Conservation (phyloP, 1,140 invertebrate genomes). For the Drosophila sproati region DNA sequence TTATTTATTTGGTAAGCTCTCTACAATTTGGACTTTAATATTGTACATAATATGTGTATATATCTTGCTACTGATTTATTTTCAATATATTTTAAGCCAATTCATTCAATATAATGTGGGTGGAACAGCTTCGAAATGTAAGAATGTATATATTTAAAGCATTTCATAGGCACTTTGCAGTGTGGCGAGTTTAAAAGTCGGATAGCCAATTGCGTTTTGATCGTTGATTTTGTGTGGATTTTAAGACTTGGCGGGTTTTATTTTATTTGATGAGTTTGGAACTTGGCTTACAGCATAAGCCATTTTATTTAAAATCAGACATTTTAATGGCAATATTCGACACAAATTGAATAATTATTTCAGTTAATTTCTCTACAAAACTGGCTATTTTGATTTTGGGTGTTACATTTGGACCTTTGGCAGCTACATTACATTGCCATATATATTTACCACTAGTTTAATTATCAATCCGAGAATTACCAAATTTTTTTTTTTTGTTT, state of each 20-base stretch:
- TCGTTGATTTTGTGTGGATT: slow-evolving; percentile 1
- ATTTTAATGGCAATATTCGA: neutral
- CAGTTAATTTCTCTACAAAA: slow-evolving; percentile 34
- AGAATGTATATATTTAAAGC: slow-evolving; percentile 30
- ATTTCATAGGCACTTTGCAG: slow-evolving; percentile 60
- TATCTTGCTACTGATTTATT: slow-evolving; percentile 30
- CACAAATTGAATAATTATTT: neutral
- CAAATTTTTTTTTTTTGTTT: slow-evolving; percentile 3
- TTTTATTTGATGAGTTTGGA: slow-evolving; percentile 6
- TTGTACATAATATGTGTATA: slow-evolving; percentile 25
- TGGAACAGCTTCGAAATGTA: slow-evolving; percentile 18
- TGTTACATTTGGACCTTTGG: slow-evolving; percentile 41
- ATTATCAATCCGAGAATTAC: slow-evolving; percentile 5
- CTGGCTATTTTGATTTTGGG: slow-evolving; percentile 34
- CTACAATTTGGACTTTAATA: slow-evolving; percentile 58
- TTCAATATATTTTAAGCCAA: slow-evolving; percentile 35
- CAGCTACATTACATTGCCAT: slow-evolving; percentile 37
- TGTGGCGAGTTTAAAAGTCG: slow-evolving; percentile 30
- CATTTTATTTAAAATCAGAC: neutral
- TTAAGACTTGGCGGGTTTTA: slow-evolving; percentile 14
- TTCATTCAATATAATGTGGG: slow-evolving; percentile 17
- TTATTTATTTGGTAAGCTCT: slow-evolving; percentile 60
- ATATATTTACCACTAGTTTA: slow-evolving; percentile 18
- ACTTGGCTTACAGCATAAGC: neutral
- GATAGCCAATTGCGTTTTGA: slow-evolving; percentile 12